Evolutionary conservation across 2,113 vertebrate genomes (phyloP).

Genomic region (Willisornis vidua): DNA sequence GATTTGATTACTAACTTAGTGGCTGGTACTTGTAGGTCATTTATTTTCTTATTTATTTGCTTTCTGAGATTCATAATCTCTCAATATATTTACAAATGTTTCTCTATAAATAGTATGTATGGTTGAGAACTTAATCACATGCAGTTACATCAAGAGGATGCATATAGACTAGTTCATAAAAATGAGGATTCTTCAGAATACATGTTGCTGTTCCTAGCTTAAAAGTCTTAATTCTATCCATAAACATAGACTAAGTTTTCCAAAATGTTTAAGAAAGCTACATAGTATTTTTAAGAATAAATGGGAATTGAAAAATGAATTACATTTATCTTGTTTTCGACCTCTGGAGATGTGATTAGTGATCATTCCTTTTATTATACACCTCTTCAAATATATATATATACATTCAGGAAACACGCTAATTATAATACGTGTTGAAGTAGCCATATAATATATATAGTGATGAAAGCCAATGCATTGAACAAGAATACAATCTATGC

Average conservation of each 20-base stretch:
- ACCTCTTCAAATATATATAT: constrained; percentile 1
- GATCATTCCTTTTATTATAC: not conserved
- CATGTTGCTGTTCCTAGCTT: not conserved
- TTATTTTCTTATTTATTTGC: constrained; percentile 68
- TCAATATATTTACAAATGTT: constrained; percentile 55
- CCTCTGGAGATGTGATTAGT: not conserved
- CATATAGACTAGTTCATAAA: not conserved
- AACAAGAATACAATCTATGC: not conserved
- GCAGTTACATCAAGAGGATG: not conserved
- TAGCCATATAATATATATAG: not conserved
- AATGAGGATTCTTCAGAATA: not conserved
- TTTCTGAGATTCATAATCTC: constrained; percentile 41
- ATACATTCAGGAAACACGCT: not conserved
- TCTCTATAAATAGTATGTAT: constrained; percentile 23
- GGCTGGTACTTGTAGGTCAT: constrained; percentile 59
- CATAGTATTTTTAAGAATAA: not conserved
- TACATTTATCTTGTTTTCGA: constrained; percentile 9
- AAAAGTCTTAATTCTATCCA: not conserved
- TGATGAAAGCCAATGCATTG: not conserved
- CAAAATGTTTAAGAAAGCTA: not conserved
- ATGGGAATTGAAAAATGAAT: not conserved
- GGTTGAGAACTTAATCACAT: constrained; percentile 7
- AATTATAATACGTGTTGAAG: not conserved
- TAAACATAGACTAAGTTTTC: not conserved
- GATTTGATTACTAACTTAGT: constrained; percentile 72